These are phyloP conservation scores for Rhaphigaster nebulosa DNA, from an alignment of 2,888 invertebrate genomes.

Conservation along the genomic window DNA sequence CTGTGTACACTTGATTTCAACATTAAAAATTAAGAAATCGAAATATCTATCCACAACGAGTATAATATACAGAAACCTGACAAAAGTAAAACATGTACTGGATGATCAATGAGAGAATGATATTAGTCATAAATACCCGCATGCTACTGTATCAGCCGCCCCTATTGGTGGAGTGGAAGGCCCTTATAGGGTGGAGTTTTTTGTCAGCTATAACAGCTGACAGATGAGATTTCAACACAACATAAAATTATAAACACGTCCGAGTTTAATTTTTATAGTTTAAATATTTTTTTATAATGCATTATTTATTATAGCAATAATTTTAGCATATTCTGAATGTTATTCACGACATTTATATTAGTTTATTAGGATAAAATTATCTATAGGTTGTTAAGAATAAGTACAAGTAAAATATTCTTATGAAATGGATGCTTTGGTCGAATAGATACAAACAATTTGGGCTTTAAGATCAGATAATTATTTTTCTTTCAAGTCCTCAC, in stretches of 20 bases:
- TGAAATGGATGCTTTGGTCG: too few species aligned
- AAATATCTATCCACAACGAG: neutral
- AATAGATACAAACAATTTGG: too few species aligned
- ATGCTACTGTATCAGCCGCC: slow-evolving; percentile 47
- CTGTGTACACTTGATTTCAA: neutral
- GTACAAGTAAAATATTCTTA: too few species aligned
- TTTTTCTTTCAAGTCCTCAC: neutral
- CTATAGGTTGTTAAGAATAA: too few species aligned
- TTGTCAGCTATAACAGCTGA: slow-evolving; percentile 9
- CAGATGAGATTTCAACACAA: slow-evolving; percentile 46
- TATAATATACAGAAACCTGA: neutral
- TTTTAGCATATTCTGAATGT: neutral
- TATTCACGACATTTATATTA: too few species aligned
- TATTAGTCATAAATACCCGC: slow-evolving; percentile 42
- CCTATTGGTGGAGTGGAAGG: slow-evolving; percentile 6
- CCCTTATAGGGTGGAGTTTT: slow-evolving; percentile 37
- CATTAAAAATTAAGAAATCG: neutral
- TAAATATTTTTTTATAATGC: neutral
- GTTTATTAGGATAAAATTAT: too few species aligned
- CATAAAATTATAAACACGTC: neutral
- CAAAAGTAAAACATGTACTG: neutral
- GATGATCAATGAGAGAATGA: slow-evolving; percentile 31
- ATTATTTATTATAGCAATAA: neutral
- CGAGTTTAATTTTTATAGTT: neutral
- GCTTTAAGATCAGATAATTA: too few species aligned